Evolutionary conservation across 2,888 invertebrate species (phyloP), one percentile per base, ranked within the genome.

Genomic region (Piscicola geometra): DNA sequence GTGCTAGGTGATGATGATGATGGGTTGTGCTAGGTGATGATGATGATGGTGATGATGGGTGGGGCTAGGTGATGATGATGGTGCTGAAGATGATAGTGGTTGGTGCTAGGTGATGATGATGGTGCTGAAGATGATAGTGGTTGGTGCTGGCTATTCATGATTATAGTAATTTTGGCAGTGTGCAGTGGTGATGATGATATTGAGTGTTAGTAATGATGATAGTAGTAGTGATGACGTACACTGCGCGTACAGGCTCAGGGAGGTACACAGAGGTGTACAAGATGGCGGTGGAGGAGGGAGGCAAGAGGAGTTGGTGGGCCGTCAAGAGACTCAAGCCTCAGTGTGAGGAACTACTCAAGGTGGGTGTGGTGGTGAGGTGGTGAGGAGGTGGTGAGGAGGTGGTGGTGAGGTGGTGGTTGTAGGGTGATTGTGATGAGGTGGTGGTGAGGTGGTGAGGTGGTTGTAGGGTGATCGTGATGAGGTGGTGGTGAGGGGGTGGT

Each of bases 191-290:
- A 30, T 64, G n/a, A 21, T 64, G 64, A 28, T 5, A 9, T 5
- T 64, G 64, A 9, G 5, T 12, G 64, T 64, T 5, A 9, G 64
- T 64, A n/a, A 30, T 64, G n/a, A 9, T 64, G n/a, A 30, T 64
- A n/a, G 64, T n/a, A n/a, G n/a, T n/a, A n/a, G n/a, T n/a, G n/a
- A n/a, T n/a, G n/a, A 47, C 50, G 12, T 47, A 15, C 50, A 47
- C 9, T 47, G 21, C 50, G 12, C 21, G 5, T 21, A 5, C 60
- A 56, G 60, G 3, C 25, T 56, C 60, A 21, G 60, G 60, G 3
- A 25, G 3, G n/a, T 56, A 56, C 60, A 56, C 60, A 56, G 60
- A 56, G 12, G 60, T 56, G 12, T 56, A 25, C n/a, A 56, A 56
- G 25, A 56, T 21, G 12, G n/a, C 21, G n/a, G 12, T 25, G 21